Evolutionary conservation across 2,797 vertebrate species (phyloP).

Genomic region (Lacerta viridis): DNA sequence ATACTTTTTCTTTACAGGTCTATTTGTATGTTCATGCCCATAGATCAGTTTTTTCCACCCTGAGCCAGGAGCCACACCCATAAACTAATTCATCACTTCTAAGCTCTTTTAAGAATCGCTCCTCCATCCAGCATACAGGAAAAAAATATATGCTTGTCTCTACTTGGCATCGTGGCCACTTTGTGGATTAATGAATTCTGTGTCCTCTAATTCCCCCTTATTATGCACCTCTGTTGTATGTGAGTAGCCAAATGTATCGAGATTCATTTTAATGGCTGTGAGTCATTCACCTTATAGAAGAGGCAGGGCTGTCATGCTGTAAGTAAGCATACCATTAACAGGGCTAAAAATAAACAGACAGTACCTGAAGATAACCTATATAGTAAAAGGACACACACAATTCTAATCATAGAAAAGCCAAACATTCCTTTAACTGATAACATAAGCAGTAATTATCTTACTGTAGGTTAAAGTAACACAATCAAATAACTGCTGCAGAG

Average conservation of each 20-base stretch:
- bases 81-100: slow-evolving; percentile 49
- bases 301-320: slow-evolving; percentile 69
- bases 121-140: slow-evolving; percentile 59
- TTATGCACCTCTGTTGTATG: slow-evolving; percentile 73
- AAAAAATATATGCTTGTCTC: slow-evolving; percentile 70
- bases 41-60: neutral
- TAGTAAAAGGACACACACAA: slow-evolving; percentile 50
- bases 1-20: slow-evolving; percentile 23
- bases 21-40: neutral
- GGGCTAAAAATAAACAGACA: slow-evolving; percentile 78
- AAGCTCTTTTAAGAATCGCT: slow-evolving; percentile 62
- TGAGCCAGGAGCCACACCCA: slow-evolving; percentile 3
- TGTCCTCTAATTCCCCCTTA: slow-evolving; percentile 74
- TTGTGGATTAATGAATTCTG: slow-evolving; percentile 79
- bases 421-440: neutral
- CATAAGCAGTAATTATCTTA: neutral
- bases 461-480: slow-evolving; percentile 27
- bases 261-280: slow-evolving; percentile 80
- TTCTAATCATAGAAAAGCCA: neutral
- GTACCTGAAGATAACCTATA: slow-evolving; percentile 75
- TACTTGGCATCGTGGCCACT: slow-evolving; percentile 76
- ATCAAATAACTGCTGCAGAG: neutral
- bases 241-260: slow-evolving; percentile 77
- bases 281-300: slow-evolving; percentile 77
- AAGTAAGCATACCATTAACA: slow-evolving; percentile 75